These are phyloP conservation scores for Drosophila setosimentum DNA, from an alignment of 2,888 invertebrate species.

Conservation along the genomic window DNA sequence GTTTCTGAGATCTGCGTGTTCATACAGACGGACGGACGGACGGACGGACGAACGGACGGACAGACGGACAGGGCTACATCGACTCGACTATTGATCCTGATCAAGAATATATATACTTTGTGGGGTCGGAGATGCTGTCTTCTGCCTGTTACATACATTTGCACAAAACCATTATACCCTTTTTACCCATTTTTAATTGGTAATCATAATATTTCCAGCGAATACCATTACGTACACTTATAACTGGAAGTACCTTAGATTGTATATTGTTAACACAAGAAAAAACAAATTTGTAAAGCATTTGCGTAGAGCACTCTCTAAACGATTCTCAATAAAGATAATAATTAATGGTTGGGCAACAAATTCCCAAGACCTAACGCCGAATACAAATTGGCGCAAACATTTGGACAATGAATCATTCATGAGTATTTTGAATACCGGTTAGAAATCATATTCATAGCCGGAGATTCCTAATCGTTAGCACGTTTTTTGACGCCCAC, in stretches of 20 bases:
- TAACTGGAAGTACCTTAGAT: neutral
- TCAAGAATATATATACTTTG: too few relatives aligned
- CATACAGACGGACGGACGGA: too few relatives aligned
- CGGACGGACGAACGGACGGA: too few relatives aligned
- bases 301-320: too few relatives aligned
- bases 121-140: too few relatives aligned
- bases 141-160: too few relatives aligned
- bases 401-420: constrained; percentile 40
- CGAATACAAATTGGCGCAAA: constrained; percentile 20
- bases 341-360: neutral
- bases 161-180: too few relatives aligned
- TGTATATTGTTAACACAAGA: neutral
- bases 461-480: constrained; percentile 10
- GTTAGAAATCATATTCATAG: constrained; percentile 27
- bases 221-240: neutral
- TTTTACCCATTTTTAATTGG: too few relatives aligned
- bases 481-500: constrained; percentile 53
- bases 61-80: too few relatives aligned
- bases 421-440: constrained; percentile 22
- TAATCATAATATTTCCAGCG: neutral
- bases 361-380: constrained; percentile 4
- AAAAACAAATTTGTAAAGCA: neutral
- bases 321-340: constrained; percentile 4
- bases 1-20: too few relatives aligned
- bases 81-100: too few relatives aligned